Evolutionary conservation across 2,113 vertebrate genomes (phyloP), one percentile per base, ranked within the genome.

Genomic region (Seriola quinqueradiata): DNA sequence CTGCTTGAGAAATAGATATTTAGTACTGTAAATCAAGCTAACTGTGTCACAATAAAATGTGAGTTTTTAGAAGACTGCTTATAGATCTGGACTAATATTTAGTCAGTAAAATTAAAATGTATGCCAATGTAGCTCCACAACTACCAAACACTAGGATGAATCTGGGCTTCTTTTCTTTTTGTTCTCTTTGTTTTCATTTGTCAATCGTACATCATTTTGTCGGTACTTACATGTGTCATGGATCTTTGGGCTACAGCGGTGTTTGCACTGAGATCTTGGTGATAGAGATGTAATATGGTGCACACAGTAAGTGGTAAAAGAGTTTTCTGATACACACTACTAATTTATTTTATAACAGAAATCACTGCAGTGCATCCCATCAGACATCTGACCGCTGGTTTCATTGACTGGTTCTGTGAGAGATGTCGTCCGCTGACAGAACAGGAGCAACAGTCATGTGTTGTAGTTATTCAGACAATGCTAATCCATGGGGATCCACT

Each of bases 1-100:
- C 97, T 97, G 97, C 97, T 97, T 98, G 96, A 98, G 95, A 95
- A 94, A 95, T 97, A 97, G 96, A 94, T 93, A 93, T 95, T 92
- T 98, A 99, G 97, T 99, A 97, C 97, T 99, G 97, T 98, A 97
- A 96, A 95, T 94, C 93, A 94, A 94, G 95, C 96, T 97, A 94
- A 94, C 90, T 92, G 92, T 97, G 95, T 96, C 94, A 95, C 94
- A 96, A 85, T 81, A 86, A 89, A 96, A 96, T 96, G 95, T 97
- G 97, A 98, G 95, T 96, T 97, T 94, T 93, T 97, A 97, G 96
- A 96, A 96, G 93, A 96, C 94, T 96, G 96, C 95, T 95, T 85
- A 91, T 97, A 96, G 95, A 96, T 93, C 95, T 96, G 95, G 96
- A 96, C 96, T 96, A 95, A 97, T 97, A 96, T 96, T 95, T 95